Evolutionary conservation across 1,140 invertebrate species (phyloP).

Genomic region (Helicoverpa armigera): DNA sequence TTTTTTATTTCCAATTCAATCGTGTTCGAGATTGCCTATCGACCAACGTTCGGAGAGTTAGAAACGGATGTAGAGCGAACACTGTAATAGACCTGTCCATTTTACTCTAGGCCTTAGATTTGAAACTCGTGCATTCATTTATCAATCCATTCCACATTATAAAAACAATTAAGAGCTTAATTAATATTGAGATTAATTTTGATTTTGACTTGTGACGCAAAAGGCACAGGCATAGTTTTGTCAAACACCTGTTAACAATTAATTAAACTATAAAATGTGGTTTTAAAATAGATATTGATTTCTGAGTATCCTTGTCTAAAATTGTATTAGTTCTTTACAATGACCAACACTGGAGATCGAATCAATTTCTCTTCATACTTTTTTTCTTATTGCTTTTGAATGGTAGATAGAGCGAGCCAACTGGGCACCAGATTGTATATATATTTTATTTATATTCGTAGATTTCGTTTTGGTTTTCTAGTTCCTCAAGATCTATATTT

Average conservation of each 20-base stretch:
- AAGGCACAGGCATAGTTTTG: no score
- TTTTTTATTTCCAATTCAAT: constrained; percentile 69
- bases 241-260: no score
- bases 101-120: not conserved
- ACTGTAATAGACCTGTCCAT: constrained; percentile 57
- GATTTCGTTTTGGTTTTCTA: not conserved
- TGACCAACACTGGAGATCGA: constrained; percentile 62
- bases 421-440: constrained; percentile 43
- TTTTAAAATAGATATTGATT: not conserved
- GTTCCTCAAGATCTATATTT: not conserved
- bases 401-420: constrained; percentile 65
- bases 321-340: constrained; percentile 52
- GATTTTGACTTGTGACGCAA: not conserved
- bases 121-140: constrained; percentile 6
- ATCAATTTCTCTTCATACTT: constrained; percentile 70
- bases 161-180: not conserved
- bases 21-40: constrained; percentile 75
- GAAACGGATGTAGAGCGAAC: constrained; percentile 66
- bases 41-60: constrained; percentile 60
- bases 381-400: constrained; percentile 64
- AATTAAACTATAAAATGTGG: not conserved
- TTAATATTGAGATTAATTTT: not conserved
- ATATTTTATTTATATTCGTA: not conserved
- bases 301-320: constrained; percentile 44
- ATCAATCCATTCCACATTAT: not conserved